Base-by-base conservation (phyloP, 2,888 invertebrate genomes). In the Melikaiella ostensackeni region DNA sequence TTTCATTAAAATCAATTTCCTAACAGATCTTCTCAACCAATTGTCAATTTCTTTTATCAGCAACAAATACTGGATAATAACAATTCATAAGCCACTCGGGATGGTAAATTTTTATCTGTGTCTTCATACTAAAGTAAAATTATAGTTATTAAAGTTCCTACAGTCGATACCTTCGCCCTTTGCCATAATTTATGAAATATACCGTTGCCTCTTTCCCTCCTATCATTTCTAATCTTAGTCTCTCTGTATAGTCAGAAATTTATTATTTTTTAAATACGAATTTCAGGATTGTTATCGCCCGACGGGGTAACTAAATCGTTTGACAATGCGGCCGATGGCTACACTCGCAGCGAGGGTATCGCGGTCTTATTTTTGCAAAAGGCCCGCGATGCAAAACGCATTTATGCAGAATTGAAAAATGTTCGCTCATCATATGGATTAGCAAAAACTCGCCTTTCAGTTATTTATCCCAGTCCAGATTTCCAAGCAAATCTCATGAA, bases 381-480 rank as follows among this genome's bases (percentile, higher is more conserved):
- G 27, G 80, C 78, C 0, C 78, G 64, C n/a, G 62, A 78, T 11
- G 84, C 84, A 3, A 82, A 76, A 46, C 81, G 85, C 13, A 77
- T 83, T 19, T 85, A 85, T 27, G 75, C 76, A 24, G 84, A 84
- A 73, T 33, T 84, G 7, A 62, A 81, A 8, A 92, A 93, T 84
- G 91, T 92, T 16, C 92, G 92, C 84, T 91, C 91, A 30, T 92
- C 92, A 86, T 92, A 92, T 73, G 93, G 93, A 86, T 93, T 93
- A 2, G 77, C 75, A 30, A 7, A 38, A 0, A 21, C 66, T 5
- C 21, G 63, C 2, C 75, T 78, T 0, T 74, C 55, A 6, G 42
- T 74, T 27, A 9, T 80, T 0, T 80, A 63, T 24, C 82, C 83
- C 9, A 76, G 59, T 5, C 21, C 63, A 1, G 79, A 82, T 2